Evolutionary conservation across 2,888 invertebrate species (phyloP), one percentile per base, ranked within the genome.

Genomic region (Oithona nana): DNA sequence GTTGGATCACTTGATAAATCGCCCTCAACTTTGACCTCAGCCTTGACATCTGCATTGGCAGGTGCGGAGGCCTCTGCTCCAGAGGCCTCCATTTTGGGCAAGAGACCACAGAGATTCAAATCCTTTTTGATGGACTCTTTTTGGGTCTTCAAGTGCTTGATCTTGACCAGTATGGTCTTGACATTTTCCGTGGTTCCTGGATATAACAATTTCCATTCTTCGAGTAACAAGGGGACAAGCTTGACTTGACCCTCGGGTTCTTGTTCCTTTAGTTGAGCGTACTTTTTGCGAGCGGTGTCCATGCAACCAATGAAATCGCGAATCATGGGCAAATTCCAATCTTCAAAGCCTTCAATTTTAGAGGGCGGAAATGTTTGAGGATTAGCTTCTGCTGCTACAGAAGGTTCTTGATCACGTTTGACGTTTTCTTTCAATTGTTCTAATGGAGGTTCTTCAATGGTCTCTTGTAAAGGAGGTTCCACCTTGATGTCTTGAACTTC

Each of bases 51-150:
- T 50, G 39, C 24, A 28, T 30, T 30, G 24, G 3, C 50, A 20
- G 48, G n/a, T n/a, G 59, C 13, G 24, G 13, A 22, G 20, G 48
- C 26, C 22, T n/a, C 20, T 16, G 29, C 20, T 3, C 13, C 3
- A 16, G 20, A 1, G 2, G 29, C 29, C 16, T 30, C 30, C 24
- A 54, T 26, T 22, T 54, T 54, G 26, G 54, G 54, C 26, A 54
- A 26, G 22, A 57, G 28, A 20, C 57, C 57, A 1, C 30, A 57
- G 4, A 24, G 30, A 20, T 31, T 26, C 39, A 57, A 57, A 26
- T 57, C 22, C 39, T 48, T 59, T n/a, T 59, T 59, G 22, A 59
- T 59, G 13, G 28, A 24, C 22, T 59, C 59, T 59, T 59, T 59
- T 28, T 59, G 59, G 6, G 29, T n/a, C 26, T 59, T 59, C 49